Base-by-base conservation (phyloP, 2,113 vertebrate genomes). In the Melierax canorus region DNA sequence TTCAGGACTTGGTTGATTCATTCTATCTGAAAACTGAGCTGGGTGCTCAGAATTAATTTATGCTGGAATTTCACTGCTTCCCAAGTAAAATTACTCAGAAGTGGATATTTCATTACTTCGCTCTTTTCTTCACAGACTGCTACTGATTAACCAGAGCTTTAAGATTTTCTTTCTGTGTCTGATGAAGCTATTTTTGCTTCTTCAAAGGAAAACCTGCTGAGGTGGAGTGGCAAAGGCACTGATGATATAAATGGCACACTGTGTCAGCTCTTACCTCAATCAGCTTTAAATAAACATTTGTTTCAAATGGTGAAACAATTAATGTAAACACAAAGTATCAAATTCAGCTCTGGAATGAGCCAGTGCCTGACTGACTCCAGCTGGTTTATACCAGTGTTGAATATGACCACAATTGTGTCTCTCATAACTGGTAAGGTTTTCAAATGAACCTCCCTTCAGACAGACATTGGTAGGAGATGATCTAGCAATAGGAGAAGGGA, bases 241-340 rank as follows among this genome's bases (percentile, higher is more conserved):
- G 92, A 96, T 88, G 94, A 94, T 95, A 89, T 87, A 94, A 95
- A 92, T 94, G 95, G 95, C 86, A 82, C 78, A 85, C 88, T 76
- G 90, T 95, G 91, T 94, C 88, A 96, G 89, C 88, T 91, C 91
- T 95, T 94, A 85, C 95, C 86, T 86, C 91, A 94, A 95, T 92
- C 92, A 91, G 60, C 84, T 94, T 92, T 95, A 96, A 97, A 96
- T 96, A 96, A 96, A 96, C 92, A 82, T 94, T 96, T 92, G 74
- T 96, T 96, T 95, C 80, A 94, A 94, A 88, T 60, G 58, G 87
- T 82, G 94, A 93, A 94, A 91, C 92, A 94, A 96, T 91, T 96
- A 94, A 85, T 87, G 69, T 93, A 95, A 96, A 97, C 91, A 83
- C 15, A 19, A 82, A 84, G 84, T 81, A 59, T 38, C 60, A 56